Evolutionary conservation across 1,140 invertebrate genomes (phyloP).

Genomic region (Drosophila gunungcola): DNA sequence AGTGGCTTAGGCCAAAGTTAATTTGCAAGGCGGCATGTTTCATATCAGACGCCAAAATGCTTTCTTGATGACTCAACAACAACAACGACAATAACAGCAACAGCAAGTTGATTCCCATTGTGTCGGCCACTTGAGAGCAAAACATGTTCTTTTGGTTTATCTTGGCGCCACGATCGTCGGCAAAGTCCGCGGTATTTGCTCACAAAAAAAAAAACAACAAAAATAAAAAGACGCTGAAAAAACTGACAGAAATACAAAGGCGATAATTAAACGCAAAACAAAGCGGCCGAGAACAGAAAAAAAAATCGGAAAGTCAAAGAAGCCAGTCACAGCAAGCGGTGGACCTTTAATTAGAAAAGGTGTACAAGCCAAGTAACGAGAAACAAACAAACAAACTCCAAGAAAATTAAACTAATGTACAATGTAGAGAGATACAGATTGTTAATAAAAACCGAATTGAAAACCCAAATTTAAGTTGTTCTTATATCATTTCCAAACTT

Average conservation of each 20-base stretch:
- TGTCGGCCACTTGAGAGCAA: constrained; percentile 76
- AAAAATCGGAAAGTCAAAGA: constrained; percentile 27
- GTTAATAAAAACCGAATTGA: too few relatives aligned
- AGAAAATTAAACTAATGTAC: background rate
- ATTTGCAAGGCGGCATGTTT: constrained; percentile 80
- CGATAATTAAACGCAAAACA: constrained; percentile 82
- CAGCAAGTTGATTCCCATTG: constrained; percentile 50
- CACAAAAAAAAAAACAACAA: constrained; percentile 27
- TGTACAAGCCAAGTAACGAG: constrained; percentile 54
- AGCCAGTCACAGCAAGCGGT: constrained; percentile 62
- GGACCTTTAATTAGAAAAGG: constrained; percentile 76
- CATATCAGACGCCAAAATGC: constrained; percentile 76
- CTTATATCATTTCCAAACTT: too few relatives aligned
- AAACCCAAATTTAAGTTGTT: too few relatives aligned
- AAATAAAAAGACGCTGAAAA: constrained; percentile 23
- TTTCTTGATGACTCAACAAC: constrained; percentile 80
- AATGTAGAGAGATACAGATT: background rate
- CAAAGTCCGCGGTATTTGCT: constrained; percentile 74
- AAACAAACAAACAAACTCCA: constrained; percentile 7
- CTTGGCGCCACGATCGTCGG: constrained; percentile 79
- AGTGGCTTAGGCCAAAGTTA: constrained; percentile 80
- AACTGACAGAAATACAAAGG: constrained; percentile 63
- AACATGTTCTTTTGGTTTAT: constrained; percentile 82
- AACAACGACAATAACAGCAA: constrained; percentile 81
- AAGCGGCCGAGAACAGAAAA: constrained; percentile 68